Percentiles rank a stretch among this genome's conserved stretches.
Evolutionary conservation across 2,888 invertebrate genomes (phyloP).

Genomic region (Pseudoips prasinana): DNA sequence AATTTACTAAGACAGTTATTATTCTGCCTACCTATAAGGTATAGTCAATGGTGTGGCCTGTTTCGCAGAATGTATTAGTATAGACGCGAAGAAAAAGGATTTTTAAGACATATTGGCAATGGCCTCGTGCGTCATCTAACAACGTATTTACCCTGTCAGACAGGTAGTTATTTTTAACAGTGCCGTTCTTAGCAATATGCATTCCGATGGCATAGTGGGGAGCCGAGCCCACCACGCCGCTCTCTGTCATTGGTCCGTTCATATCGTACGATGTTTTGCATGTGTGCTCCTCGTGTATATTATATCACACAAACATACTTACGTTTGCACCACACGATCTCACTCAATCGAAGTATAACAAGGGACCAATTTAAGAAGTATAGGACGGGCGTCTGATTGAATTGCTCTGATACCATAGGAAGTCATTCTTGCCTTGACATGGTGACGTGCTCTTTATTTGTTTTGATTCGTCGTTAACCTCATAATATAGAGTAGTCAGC

Average conservation of each 20-base stretch:
- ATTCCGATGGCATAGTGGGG: conserved; percentile 72
- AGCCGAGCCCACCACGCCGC: conserved; percentile 75
- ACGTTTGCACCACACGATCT: conserved; percentile 43
- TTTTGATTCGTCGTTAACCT: conserved; percentile 48
- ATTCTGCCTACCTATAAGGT: too few relatives aligned
- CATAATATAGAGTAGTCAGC: conserved; percentile 13
- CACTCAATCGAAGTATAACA: conserved; percentile 61
- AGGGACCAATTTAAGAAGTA: conserved; percentile 65
- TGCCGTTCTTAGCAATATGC: conserved; percentile 69
- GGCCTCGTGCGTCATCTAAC: conserved; percentile 58
- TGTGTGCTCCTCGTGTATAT: conserved; percentile 56
- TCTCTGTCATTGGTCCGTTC: conserved; percentile 58
- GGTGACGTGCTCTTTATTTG: conserved; percentile 43
- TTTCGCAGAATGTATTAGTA: too few relatives aligned
- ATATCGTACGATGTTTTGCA: conserved; percentile 72
- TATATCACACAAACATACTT: conserved; percentile 17
- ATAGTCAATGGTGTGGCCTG: too few relatives aligned
- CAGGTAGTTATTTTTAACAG: conserved; percentile 79
- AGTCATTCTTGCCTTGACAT: conserved; percentile 63
- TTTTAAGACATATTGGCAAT: conserved; percentile 57
- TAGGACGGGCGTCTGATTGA: conserved; percentile 57
- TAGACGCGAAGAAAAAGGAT: too few relatives aligned
- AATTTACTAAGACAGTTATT: too few relatives aligned
- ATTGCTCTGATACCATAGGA: conserved; percentile 70
- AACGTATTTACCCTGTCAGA: conserved; percentile 59